These are phyloP conservation scores for Gymnothorax reevesii DNA, from an alignment of 2,797 vertebrate genomes.

Conservation along the genomic window DNA sequence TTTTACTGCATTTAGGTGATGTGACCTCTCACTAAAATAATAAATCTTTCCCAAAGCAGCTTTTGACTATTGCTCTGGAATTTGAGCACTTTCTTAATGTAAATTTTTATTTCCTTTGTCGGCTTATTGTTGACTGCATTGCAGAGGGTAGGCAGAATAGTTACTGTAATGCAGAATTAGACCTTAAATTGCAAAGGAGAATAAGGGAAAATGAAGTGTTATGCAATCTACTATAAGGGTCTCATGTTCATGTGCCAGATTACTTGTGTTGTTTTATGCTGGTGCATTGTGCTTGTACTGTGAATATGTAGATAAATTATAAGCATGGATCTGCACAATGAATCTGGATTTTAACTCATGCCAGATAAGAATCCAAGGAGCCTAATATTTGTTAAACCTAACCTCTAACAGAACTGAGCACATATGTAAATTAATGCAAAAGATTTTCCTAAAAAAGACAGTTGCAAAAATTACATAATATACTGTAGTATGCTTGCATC, in stretches of 20 bases:
- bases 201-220: not conserved
- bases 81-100: not conserved
- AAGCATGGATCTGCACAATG: not conserved
- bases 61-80: not conserved
- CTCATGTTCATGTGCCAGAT: not conserved
- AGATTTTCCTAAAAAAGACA: conserved; percentile 5
- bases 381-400: not conserved
- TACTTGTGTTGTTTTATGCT: not conserved
- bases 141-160: not conserved
- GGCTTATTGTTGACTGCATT: not conserved
- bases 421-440: not conserved
- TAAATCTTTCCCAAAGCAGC: conserved; percentile 9
- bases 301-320: not conserved
- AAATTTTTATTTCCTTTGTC: not conserved
- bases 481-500: not conserved
- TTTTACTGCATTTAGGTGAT: not conserved
- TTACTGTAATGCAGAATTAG: not conserved
- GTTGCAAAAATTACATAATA: not conserved
- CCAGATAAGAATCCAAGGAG: not conserved
- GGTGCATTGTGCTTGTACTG: not conserved
- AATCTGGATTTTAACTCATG: not conserved
- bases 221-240: not conserved
- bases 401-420: not conserved
- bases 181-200: not conserved
- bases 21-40: conserved; percentile 2